phyloP scores from a whole-genome alignment of 2,797 vertebrate species.

The Lindbergichthys nudifrons region DNA sequence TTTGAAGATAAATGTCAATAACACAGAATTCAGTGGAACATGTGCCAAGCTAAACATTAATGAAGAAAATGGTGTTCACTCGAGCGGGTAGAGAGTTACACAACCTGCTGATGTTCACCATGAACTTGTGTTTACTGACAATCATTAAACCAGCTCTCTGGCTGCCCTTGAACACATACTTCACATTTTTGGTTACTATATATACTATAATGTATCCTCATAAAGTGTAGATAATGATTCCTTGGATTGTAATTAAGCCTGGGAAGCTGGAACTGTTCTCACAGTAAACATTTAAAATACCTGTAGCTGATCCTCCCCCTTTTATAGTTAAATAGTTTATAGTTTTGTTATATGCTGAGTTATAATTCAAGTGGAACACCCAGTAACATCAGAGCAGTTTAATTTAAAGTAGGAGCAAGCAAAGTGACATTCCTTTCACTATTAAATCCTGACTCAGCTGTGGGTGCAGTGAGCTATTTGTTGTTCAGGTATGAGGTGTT shows the following conservation, averaged over 20 bases:
- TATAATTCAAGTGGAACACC: slow-evolving; percentile 23
- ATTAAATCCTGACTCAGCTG: slow-evolving; percentile 67
- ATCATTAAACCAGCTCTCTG: slow-evolving; percentile 73
- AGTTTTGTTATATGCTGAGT: slow-evolving; percentile 2
- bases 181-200: slow-evolving; percentile 53
- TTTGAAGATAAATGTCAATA: slow-evolving; percentile 53
- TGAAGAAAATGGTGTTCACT: slow-evolving; percentile 54
- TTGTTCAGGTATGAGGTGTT: slow-evolving; percentile 48
- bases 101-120: slow-evolving; percentile 51
- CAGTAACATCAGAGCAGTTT: slow-evolving; percentile 14
- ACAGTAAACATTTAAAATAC: slow-evolving; percentile 17
- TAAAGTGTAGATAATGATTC: slow-evolving; percentile 13
- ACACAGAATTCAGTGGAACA: slow-evolving; percentile 21
- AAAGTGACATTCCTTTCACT: slow-evolving; percentile 80
- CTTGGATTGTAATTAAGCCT: slow-evolving; percentile 7
- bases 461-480: slow-evolving; percentile 60
- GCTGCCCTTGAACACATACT: slow-evolving; percentile 58
- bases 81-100: slow-evolving; percentile 54
- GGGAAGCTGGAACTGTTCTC: slow-evolving; percentile 28
- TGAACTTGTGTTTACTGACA: slow-evolving; percentile 75
- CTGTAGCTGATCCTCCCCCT: slow-evolving; percentile 9
- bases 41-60: slow-evolving; percentile 75
- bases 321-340: slow-evolving; percentile 6
- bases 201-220: slow-evolving; percentile 20
- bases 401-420: slow-evolving; percentile 61